phyloP scores from a whole-genome alignment of 1,140 invertebrate species.

The Helicorthomorpha holstii region DNA sequence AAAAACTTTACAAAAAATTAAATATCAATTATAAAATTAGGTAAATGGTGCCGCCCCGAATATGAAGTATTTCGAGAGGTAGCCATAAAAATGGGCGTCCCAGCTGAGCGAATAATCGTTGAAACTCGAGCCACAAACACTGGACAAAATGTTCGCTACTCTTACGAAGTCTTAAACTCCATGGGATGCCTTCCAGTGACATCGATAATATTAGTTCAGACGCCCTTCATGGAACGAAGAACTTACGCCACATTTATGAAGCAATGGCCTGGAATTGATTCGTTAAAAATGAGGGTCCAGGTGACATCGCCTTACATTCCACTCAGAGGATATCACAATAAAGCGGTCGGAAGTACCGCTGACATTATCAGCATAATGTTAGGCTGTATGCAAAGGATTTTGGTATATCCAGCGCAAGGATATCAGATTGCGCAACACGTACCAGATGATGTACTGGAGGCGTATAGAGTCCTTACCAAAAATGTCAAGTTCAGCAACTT shows the following conservation, averaged over 20 bases:
- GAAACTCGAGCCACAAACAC: conserved; percentile 6
- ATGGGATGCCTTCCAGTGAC: neutral
- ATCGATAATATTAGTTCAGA: conserved; percentile 6
- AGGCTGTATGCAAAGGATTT: conserved; percentile 5
- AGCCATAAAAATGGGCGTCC: conserved; percentile 5
- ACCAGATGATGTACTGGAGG: neutral
- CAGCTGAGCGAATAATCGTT: conserved; percentile 1
- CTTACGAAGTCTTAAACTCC: conserved; percentile 1
- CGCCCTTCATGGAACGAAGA: conserved; percentile 8
- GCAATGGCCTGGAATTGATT: conserved; percentile 2
- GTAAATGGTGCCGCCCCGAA: conserved; percentile 6
- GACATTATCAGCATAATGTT: conserved; percentile 2
- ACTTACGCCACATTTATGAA: conserved; percentile 8
- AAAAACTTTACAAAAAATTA: too few relatives aligned
- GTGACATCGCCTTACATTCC: conserved; percentile 7
- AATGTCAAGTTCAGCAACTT: conserved; percentile 1
- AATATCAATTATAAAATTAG: too few relatives aligned
- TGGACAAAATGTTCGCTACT: conserved; percentile 5
- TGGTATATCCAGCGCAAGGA: conserved; percentile 1
- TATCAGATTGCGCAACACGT: conserved; percentile 4
- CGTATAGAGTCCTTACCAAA: neutral
- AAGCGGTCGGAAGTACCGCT: neutral
- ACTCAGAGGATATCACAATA: conserved; percentile 4
- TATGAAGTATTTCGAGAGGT: conserved; percentile 7
- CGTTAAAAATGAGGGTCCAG: neutral